Percentiles rank a stretch among this genome's conserved stretches.
These are phyloP conservation scores for Ophioninae sp. DNA, from an alignment of 2,888 invertebrate genomes.

Conservation along the genomic window DNA sequence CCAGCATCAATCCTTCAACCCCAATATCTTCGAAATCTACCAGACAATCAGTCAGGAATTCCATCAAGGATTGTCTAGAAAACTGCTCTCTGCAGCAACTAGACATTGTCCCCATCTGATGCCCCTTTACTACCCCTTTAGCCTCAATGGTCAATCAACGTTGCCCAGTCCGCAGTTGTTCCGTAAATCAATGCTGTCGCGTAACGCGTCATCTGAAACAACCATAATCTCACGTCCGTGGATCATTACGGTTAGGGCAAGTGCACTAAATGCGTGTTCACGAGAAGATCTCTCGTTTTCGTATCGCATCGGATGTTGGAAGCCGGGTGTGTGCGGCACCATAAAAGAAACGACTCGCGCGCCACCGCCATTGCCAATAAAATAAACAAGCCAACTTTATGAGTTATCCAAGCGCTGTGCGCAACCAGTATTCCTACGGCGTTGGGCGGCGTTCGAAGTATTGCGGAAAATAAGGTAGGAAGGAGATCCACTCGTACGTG, in stretches of 20 bases:
- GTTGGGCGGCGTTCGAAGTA: slow-evolving; percentile 45
- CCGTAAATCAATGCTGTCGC: slow-evolving; percentile 2
- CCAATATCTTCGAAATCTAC: too few species aligned
- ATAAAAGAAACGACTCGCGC: slow-evolving; percentile 35
- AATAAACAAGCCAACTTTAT: slow-evolving; percentile 65
- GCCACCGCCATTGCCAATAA: slow-evolving; percentile 57
- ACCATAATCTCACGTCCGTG: neutral
- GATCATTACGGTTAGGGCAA: slow-evolving; percentile 3
- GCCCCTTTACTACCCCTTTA: neutral
- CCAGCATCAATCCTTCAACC: too few species aligned
- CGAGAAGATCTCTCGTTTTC: slow-evolving; percentile 3
- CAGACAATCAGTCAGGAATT: too few species aligned
- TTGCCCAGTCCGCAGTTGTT: neutral
- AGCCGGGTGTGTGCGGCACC: slow-evolving; percentile 9
- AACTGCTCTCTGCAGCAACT: too few species aligned
- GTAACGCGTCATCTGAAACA: slow-evolving; percentile 13
- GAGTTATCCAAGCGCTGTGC: slow-evolving; percentile 54
- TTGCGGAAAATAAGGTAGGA: slow-evolving; percentile 31
- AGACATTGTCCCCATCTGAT: too few species aligned
- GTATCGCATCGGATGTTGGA: neutral
- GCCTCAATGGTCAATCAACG: neutral
- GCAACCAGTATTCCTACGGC: slow-evolving; percentile 31
- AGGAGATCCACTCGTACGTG: neutral
- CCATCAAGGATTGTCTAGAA: too few species aligned
- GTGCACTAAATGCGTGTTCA: neutral